A percentile compares a stretch with the other conserved stretches of the same genome.
Evolutionary conservation across 2,797 vertebrate species (phyloP).

Genomic region (Takifugu rubripes): DNA sequence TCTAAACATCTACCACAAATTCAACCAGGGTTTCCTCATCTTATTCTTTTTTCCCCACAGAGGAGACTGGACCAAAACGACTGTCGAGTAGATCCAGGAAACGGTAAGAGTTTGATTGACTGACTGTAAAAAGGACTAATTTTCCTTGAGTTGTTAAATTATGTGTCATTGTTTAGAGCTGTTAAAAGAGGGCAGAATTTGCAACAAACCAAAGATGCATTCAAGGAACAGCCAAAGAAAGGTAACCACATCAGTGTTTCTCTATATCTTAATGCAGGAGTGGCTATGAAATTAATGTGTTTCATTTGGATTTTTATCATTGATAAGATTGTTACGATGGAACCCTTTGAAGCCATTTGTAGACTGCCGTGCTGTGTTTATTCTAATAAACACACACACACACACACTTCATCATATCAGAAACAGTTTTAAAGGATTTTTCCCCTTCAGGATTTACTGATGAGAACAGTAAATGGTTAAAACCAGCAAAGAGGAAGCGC

Average conservation of each 20-base stretch:
- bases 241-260: conserved; percentile 47
- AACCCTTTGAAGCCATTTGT: too few species aligned
- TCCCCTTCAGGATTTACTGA: conserved; percentile 74
- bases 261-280: background rate
- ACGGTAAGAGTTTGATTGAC: conserved; percentile 73
- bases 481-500: conserved; percentile 75
- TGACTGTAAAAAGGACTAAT: background rate
- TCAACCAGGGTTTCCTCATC: background rate
- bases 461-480: conserved; percentile 80
- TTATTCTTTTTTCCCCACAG: conserved; percentile 49
- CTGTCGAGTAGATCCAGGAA: conserved; percentile 84
- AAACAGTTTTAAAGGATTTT: background rate
- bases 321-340: too few species aligned
- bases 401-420: too few species aligned
- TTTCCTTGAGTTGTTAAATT: conserved; percentile 12
- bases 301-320: background rate
- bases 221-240: conserved; percentile 57
- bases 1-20: background rate
- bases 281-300: background rate
- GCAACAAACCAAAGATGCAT: conserved; percentile 49
- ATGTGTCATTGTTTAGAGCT: conserved; percentile 61
- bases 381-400: too few species aligned
- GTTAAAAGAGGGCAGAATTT: conserved; percentile 65
- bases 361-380: too few species aligned
- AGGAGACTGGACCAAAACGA: conserved; percentile 74